These are phyloP conservation scores for Drosophila sordidapex DNA, from an alignment of 2,888 invertebrate species.

Conservation along the genomic window DNA sequence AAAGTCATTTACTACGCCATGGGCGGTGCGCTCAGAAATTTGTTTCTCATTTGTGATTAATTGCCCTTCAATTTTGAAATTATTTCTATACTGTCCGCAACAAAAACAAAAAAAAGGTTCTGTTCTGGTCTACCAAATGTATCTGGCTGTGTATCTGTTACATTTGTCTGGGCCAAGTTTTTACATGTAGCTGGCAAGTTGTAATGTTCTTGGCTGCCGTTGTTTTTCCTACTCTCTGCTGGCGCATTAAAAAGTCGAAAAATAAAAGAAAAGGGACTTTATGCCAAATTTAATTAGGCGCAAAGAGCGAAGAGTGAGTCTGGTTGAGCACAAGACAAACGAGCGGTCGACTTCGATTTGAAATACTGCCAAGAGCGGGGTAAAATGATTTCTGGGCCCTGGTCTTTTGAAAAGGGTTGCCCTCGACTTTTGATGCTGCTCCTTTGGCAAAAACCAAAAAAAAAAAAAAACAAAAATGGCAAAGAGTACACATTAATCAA, in stretches of 20 bases:
- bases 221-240: constrained; percentile 26
- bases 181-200: constrained; percentile 54
- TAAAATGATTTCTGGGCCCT: constrained; percentile 62
- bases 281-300: constrained; percentile 82
- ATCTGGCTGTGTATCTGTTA: constrained; percentile 57
- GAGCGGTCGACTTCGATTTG: constrained; percentile 79
- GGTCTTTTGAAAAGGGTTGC: constrained; percentile 70
- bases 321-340: constrained; percentile 67
- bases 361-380: constrained; percentile 69
- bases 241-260: constrained; percentile 20
- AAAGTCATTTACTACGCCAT: constrained; percentile 44
- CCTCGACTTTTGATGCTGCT: constrained; percentile 50
- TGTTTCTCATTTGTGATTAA: constrained; percentile 81
- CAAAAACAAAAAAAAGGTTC: constrained; percentile 21
- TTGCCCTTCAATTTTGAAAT: constrained; percentile 80
- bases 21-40: constrained; percentile 66
- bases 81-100: constrained; percentile 50
- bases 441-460: constrained; percentile 16
- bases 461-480: constrained; percentile 39
- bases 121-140: constrained; percentile 23
- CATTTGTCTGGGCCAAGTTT: constrained; percentile 72
- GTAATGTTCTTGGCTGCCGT: constrained; percentile 53
- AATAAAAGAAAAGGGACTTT: constrained; percentile 66
- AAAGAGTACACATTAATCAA: constrained; percentile 69
- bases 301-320: constrained; percentile 65